A percentile compares a stretch with the other conserved stretches of the same genome.
Evolutionary conservation across 2,888 invertebrate species (phyloP).

Genomic region (Cinara cedri): DNA sequence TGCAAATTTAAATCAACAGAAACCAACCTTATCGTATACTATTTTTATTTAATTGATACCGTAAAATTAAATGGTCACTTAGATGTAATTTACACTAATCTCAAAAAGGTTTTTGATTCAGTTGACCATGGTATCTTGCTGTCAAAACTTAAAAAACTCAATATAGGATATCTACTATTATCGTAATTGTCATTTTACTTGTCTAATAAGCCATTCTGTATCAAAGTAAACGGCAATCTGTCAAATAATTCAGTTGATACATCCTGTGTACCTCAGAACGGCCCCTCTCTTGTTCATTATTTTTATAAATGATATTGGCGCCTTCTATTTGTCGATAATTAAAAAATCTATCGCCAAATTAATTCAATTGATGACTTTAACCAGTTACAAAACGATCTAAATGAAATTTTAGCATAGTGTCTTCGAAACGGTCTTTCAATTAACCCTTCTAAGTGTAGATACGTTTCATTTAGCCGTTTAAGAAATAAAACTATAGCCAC

Average conservation of each 20-base stretch:
- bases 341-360: slow-evolving; percentile 8
- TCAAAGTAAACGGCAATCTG: not conserved
- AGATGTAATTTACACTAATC: not conserved
- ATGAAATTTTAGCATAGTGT: not conserved
- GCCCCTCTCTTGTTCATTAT: not conserved
- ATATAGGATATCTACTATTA: not conserved
- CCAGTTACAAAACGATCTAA: too few relatives aligned
- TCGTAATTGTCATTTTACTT: not conserved
- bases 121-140: not conserved
- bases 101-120: not conserved
- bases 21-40: not conserved
- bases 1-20: not conserved
- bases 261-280: not conserved
- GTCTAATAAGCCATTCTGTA: not conserved
- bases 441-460: slow-evolving; percentile 11
- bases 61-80: not conserved
- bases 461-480: not conserved
- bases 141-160: not conserved
- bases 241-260: not conserved
- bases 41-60: not conserved
- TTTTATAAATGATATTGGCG: not conserved
- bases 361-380: not conserved
- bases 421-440: slow-evolving; percentile 7
- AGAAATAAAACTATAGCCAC: too few relatives aligned
- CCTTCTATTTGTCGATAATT: not conserved